A percentile compares a stretch with the other conserved stretches of the same genome.
phyloP scores from a whole-genome alignment of 2,113 vertebrate genomes.

The Petrocephalus microphthalmus region DNA sequence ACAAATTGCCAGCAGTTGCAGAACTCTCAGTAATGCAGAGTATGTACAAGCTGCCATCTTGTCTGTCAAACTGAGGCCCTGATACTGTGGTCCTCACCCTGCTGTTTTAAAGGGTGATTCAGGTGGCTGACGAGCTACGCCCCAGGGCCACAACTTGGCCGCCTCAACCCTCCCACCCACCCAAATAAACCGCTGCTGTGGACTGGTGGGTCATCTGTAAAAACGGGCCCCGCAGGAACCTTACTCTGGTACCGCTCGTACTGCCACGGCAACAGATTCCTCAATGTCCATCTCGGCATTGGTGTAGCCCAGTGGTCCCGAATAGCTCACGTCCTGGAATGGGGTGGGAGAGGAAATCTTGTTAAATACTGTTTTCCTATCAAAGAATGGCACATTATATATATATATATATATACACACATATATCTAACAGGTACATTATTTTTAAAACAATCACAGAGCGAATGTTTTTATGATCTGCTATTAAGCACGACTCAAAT shows the following conservation, averaged over 20 bases:
- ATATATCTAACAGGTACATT: too few relatives aligned
- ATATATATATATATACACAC: too few relatives aligned
- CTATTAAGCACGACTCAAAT: background rate
- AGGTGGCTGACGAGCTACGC: background rate
- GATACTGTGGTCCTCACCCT: background rate
- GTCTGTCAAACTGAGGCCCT: background rate
- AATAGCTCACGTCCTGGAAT: constrained; percentile 62
- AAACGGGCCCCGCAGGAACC: constrained; percentile 15
- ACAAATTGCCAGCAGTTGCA: background rate
- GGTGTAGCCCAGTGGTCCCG: constrained; percentile 66
- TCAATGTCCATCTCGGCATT: constrained; percentile 64
- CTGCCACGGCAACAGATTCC: constrained; percentile 45
- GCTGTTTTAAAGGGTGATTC: background rate
- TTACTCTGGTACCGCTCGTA: constrained; percentile 61
- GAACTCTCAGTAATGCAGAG: background rate
- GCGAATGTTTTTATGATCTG: background rate
- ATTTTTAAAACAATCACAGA: background rate
- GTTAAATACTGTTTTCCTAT: background rate
- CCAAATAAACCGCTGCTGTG: background rate
- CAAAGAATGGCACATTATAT: too few relatives aligned
- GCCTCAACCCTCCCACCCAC: background rate
- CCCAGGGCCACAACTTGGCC: background rate
- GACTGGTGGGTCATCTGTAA: background rate
- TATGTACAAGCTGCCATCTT: background rate
- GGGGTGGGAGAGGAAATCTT: background rate